Conservation (phyloP, 2,797 vertebrate species). For the Rhinella marina region DNA sequence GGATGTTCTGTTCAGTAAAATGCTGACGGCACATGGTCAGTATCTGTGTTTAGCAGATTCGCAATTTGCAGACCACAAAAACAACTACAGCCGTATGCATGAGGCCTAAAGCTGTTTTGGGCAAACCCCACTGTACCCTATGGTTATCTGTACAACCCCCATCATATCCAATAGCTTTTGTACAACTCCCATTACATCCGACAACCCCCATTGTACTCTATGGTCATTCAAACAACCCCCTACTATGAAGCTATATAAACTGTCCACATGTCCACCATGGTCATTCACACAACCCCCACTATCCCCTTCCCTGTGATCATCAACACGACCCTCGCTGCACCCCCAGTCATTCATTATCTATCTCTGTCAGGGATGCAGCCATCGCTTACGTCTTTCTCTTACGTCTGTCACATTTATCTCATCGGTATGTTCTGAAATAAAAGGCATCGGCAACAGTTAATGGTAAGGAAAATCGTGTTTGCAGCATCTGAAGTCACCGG, state of each 20-base stretch:
- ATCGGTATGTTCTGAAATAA: background rate
- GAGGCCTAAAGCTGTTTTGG: too few relatives aligned
- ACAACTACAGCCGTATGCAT: too few relatives aligned
- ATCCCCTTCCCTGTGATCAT: background rate
- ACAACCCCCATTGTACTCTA: too few relatives aligned
- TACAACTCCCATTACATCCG: background rate
- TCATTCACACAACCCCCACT: background rate
- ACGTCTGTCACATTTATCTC: background rate
- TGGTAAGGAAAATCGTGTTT: background rate
- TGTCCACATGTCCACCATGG: background rate
- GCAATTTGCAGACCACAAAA: too few relatives aligned
- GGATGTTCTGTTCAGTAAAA: too few relatives aligned
- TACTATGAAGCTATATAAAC: background rate
- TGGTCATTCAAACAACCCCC: background rate
- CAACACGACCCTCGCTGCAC: background rate
- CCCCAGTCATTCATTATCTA: background rate
- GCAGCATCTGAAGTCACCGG: background rate
- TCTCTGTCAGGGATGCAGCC: background rate
- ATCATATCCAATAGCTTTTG: background rate
- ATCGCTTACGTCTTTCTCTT: background rate
- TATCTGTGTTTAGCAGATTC: too few relatives aligned
- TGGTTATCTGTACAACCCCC: too few relatives aligned
- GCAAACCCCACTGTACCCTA: background rate
- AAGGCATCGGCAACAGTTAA: constrained; percentile 13
- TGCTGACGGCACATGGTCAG: too few relatives aligned